Percentiles rank a stretch among this genome's conserved stretches.
Evolutionary conservation across 2,797 vertebrate species (phyloP).

Genomic region (Tinamus major): DNA sequence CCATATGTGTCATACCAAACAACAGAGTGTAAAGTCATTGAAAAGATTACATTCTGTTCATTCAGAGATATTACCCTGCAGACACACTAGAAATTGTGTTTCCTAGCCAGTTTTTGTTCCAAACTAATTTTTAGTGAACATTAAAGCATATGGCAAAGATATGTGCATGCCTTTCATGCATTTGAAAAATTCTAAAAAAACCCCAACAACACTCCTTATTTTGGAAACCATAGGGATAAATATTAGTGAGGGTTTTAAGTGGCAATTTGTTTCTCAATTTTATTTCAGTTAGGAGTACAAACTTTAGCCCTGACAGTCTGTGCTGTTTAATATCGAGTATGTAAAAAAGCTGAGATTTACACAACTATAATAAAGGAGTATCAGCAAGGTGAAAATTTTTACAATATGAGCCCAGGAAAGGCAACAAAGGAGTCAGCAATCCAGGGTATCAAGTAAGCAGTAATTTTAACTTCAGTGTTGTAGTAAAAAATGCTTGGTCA

Average conservation of each 20-base stretch:
- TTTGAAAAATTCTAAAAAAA: neutral
- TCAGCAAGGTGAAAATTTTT: neutral
- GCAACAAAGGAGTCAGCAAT: neutral
- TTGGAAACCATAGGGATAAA: neutral
- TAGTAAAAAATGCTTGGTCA: neutral
- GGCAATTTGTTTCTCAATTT: neutral
- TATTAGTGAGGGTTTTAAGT: neutral
- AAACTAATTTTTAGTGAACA: conserved; percentile 18
- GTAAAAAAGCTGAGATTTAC: neutral
- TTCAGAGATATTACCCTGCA: conserved; percentile 33
- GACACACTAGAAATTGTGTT: conserved; percentile 15
- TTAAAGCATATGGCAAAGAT: conserved; percentile 44
- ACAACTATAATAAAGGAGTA: neutral
- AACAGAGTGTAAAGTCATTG: conserved; percentile 12
- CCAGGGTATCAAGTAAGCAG: neutral
- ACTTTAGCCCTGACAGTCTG: neutral
- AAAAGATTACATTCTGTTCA: neutral
- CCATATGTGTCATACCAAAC: neutral
- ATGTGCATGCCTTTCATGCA: neutral
- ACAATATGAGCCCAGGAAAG: neutral
- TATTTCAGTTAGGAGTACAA: neutral
- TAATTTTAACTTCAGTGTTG: neutral
- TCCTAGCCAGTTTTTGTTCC: conserved; percentile 20
- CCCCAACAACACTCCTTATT: neutral
- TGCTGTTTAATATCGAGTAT: neutral